Conservation (phyloP, 2,113 vertebrate species). For the Lepus timidus region DNA sequence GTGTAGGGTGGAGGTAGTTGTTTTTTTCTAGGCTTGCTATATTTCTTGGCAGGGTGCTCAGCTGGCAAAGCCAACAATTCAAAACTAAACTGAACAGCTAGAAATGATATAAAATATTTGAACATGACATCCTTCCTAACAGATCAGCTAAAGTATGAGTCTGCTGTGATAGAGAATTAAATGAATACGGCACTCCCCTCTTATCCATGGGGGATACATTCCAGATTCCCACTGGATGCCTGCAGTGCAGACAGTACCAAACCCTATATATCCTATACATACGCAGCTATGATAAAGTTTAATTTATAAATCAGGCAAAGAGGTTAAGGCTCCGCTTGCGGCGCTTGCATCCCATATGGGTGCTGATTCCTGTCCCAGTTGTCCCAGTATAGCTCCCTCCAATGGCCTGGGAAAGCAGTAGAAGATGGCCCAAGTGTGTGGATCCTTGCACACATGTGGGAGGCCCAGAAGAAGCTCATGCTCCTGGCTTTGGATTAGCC, state of each 20-base stretch:
- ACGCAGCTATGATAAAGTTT: background rate
- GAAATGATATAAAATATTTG: slow-evolving; percentile 1
- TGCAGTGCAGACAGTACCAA: background rate
- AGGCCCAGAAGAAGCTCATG: too few relatives aligned
- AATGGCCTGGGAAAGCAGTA: too few relatives aligned
- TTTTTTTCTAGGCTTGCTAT: background rate
- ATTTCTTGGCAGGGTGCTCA: background rate
- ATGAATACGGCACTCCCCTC: background rate
- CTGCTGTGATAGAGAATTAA: background rate
- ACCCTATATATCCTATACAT: background rate
- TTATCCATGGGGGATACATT: background rate
- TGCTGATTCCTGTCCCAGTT: too few relatives aligned
- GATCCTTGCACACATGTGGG: too few relatives aligned
- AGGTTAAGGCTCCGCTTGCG: too few relatives aligned
- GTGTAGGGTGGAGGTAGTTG: too few relatives aligned
- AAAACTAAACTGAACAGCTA: background rate
- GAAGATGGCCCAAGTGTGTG: too few relatives aligned
- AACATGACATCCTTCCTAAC: background rate
- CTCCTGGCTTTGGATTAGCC: too few relatives aligned
- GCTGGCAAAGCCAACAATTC: background rate
- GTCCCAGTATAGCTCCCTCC: too few relatives aligned
- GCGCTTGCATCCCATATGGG: too few relatives aligned
- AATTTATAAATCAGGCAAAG: background rate
- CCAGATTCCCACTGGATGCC: background rate
- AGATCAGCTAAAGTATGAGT: background rate